Evolutionary conservation across 1,140 invertebrate genomes (phyloP), one percentile per base, ranked within the genome.

Genomic region (Drosophila mayri): DNA sequence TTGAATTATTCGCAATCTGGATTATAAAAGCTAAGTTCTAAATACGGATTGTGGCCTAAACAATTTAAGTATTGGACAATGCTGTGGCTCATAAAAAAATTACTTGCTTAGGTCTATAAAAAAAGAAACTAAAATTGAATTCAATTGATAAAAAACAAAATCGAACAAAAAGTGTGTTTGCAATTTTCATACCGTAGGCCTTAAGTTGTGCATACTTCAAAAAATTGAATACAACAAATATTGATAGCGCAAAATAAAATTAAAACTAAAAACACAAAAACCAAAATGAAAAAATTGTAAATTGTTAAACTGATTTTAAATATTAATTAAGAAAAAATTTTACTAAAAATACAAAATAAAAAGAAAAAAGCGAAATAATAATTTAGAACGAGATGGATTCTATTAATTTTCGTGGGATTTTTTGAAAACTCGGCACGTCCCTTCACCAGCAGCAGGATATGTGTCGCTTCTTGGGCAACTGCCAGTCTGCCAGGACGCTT

Each of bases 301-400:
- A 81, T 87, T 88, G 84, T 90, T 88, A 88, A 88, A 88, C 84
- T 88, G 84, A 88, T 88, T 88, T 88, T 88, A 88, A 87, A 87
- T 80, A 88, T 75, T 75, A 55, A 68, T 54, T 90, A 88, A 88
- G 81, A 52, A 49, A 35, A 52, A 88, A 88, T 88, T 88, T 88
- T 88, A 88, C 73, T 88, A 90, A 81, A 88, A 88, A 88, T 85
- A 88, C 35, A 81, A 90, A 55, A 32, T 60, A 66, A 72, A 66
- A 72, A 43, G 76, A 90, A 50, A 44, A 88, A 84, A 80, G 47
- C 43, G 63, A 79, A 79, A 35, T 63, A 41, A 61, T 57, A 58
- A 71, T 60, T 55, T 38, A 14, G n/a, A 50, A 43, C 2, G 11
- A 1, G 2, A n/a, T 30, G 37, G 38, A 47, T n/a, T 18, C 25